Base-by-base conservation (phyloP, 1,140 invertebrate genomes). In the Drosophila suzukii region DNA sequence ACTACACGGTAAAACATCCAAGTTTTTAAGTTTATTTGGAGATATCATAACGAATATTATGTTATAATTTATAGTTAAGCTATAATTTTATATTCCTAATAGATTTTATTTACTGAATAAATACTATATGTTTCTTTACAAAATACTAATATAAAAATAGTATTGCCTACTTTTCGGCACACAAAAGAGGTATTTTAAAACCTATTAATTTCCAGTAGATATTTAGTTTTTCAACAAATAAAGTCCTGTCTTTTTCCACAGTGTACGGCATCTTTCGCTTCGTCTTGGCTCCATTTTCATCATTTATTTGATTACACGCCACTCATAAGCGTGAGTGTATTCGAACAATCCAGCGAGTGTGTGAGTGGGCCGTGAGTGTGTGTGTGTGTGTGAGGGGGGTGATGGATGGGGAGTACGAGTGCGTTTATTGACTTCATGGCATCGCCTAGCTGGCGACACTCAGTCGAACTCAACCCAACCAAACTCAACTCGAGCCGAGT, bases 221-320 rank as follows among this genome's bases (percentile, higher is more conserved):
- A 0, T 0, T 43, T 15, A 1, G 13, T 15, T 6, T 4, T 0
- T 10, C 12, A 44, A 46, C 17, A 15, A 44, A 27, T 30, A n/a
- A 17, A 11, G 10, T 20, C 10, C 30, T 17, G 30, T 10, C 12
- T 34, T 55, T 54, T 50, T 15, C 61, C 49, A 27, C 46, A 10
- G 56, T 73, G 56, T 12, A 60, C 38, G 2, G 44, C 32, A 61
- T 74, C 68, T 74, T 74, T 27, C n/a, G 38, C 38, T 55, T 27
- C 51, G 58, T 75, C 60, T 75, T 75, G 73, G 60, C 61, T 59
- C 54, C 38, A 43, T 75, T 76, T 76, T 77, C 74, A 70, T 77
- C 74, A 75, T 68, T 76, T 78, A 78, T 78, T 78, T 78, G 75
- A 78, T 78, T 78, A 68, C 65, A 68, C 73, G 74, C 74, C 75